Base-by-base conservation (phyloP, 2,888 invertebrate species). In the Drosophila monieri region DNA sequence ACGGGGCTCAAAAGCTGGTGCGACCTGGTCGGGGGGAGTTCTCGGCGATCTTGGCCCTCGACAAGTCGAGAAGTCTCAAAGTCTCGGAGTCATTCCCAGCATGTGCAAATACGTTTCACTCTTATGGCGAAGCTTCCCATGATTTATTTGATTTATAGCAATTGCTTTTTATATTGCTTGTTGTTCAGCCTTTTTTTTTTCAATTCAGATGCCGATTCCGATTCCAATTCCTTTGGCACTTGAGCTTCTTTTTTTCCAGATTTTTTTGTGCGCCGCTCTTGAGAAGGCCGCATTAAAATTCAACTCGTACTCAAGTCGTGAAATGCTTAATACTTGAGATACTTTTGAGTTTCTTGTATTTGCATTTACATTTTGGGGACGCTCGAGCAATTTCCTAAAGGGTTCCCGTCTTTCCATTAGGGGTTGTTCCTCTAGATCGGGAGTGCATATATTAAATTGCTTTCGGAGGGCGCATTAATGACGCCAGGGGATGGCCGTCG, bases 391-490 rank as follows among this genome's bases (percentile, higher is more conserved):
- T 73, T 77, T 74, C 54, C 55, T 67, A 83, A 80, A 74, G 87
- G 85, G 80, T 74, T 88, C 71, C 73, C 52, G 21, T 49, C 15
- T 56, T 46, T 53, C 88, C 83, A 87, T 80, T 80, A 80, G 64
- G 80, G 61, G 79, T 73, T 68, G 84, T 67, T 81, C 70, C 67
- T 27, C 55, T 41, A 25, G 18, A 21, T 39, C 21, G 35, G 14
- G 43, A 49, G 70, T 80, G 70, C 68, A 74, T 74, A 79, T 86
- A 81, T 86, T 88, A 88, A 80, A 81, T 88, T 81, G 80, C 80
- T 81, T 83, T 81, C 67, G 65, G 77, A 81, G 88, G 77, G 71
- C 69, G 78, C 88, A 88, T 83, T 86, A 74, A 79, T 79, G 84
- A 54, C 15, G 62, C 43, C 66, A 60, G 54, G 61, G 56, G 23